Evolutionary conservation across 2,113 vertebrate species (phyloP).

Genomic region (Capreolus pygargus): DNA sequence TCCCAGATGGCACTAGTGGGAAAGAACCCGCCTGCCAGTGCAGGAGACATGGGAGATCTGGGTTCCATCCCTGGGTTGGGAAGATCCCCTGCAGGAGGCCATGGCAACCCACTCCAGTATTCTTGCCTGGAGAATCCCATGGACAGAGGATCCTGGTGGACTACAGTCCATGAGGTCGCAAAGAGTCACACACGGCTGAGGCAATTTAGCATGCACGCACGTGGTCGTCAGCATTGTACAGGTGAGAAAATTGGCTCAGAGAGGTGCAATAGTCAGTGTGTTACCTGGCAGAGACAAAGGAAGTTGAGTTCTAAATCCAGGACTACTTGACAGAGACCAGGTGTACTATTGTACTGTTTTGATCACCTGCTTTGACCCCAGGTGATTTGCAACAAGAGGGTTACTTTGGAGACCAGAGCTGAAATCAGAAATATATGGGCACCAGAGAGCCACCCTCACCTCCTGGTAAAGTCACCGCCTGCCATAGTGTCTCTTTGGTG

Average conservation of each 20-base stretch:
- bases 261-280: not conserved
- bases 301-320: not conserved
- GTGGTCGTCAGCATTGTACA: not conserved
- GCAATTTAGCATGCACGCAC: accelerated
- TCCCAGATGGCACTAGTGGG: not conserved
- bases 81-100: not conserved
- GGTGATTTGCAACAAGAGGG: not conserved
- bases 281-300: not conserved
- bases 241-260: not conserved
- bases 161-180: not conserved
- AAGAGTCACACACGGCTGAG: not conserved
- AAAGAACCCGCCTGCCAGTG: not conserved
- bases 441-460: not conserved
- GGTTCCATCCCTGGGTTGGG: not conserved
- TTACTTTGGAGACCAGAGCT: not conserved
- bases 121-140: not conserved
- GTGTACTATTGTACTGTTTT: not conserved
- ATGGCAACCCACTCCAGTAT: not conserved
- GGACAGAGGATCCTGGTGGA: not conserved
- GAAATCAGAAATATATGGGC: not conserved
- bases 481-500: not conserved
- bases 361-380: not conserved
- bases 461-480: not conserved
- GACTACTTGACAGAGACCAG: not conserved
- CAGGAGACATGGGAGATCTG: not conserved